Conservation (phyloP, 2,888 invertebrate genomes). For the Arenicola marina region DNA sequence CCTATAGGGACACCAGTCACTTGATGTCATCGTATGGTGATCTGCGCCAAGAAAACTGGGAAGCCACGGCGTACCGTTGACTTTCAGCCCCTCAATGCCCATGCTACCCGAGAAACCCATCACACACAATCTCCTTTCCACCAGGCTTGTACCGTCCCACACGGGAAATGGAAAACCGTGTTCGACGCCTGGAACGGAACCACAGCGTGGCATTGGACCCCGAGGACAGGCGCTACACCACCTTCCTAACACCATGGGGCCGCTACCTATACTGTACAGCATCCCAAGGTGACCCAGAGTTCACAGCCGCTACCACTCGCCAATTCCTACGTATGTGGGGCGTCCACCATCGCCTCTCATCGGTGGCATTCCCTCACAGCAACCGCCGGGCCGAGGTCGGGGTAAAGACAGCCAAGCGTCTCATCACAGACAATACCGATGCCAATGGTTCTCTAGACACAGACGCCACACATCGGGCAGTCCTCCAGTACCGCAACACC, state of each 20-base stretch:
- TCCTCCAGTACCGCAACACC: conserved; percentile 14
- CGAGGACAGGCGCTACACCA: conserved; percentile 21
- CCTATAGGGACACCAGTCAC: conserved; percentile 16
- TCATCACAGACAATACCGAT: no score
- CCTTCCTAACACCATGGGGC: conserved; percentile 36
- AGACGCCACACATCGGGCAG: conserved; percentile 12
- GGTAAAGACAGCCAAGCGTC: no score
- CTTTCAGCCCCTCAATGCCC: conserved; percentile 37
- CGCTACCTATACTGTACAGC: conserved; percentile 18
- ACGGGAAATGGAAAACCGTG: background rate
- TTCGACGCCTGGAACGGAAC: conserved; percentile 1
- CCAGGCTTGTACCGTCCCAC: conserved; percentile 36
- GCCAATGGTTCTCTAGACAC: background rate
- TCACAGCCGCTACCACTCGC: no score
- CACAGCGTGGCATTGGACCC: conserved; percentile 5
- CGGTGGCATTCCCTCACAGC: no score
- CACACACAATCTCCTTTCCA: conserved; percentile 35
- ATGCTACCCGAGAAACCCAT: conserved; percentile 35
- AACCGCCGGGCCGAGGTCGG: no score
- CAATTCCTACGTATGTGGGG: no score
- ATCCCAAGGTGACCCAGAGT: no score
- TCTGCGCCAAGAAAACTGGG: background rate
- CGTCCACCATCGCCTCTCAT: no score
- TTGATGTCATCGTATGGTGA: conserved; percentile 26
- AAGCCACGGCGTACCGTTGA: conserved; percentile 32